These are phyloP conservation scores for Benitochromis conjunctus DNA, from an alignment of 2,113 vertebrate genomes.

Conservation along the genomic window DNA sequence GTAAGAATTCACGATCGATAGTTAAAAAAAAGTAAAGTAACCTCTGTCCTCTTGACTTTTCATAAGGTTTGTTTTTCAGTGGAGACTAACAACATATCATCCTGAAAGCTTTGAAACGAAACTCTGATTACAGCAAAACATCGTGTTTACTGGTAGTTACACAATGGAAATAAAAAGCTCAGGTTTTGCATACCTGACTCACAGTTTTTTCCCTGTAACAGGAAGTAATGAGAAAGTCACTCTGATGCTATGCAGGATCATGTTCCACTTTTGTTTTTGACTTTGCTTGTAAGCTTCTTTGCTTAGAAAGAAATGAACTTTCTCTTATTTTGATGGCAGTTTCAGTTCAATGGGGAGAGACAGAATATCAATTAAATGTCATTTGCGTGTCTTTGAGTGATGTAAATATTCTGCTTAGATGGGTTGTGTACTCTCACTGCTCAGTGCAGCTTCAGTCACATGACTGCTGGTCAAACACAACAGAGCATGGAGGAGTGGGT, in stretches of 20 bases:
- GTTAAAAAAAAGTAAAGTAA: not conserved
- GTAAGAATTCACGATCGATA: rapidly evolving
- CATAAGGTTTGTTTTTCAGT: not conserved
- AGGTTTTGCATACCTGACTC: not conserved
- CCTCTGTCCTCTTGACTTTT: not conserved
- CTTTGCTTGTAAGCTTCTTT: not conserved
- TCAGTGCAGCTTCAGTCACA: not conserved
- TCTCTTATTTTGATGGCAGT: not conserved
- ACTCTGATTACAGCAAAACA: not conserved
- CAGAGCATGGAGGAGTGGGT: not conserved
- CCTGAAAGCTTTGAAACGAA: not conserved
- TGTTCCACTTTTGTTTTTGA: not conserved
- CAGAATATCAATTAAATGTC: not conserved
- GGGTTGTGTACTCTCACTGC: not conserved
- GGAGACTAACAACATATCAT: not conserved
- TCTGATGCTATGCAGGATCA: not conserved
- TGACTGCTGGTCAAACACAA: not conserved
- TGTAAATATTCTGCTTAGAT: not conserved
- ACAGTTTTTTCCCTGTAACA: rapidly evolving
- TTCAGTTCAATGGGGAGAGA: not conserved
- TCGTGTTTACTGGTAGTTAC: not conserved
- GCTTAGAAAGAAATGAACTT: not conserved
- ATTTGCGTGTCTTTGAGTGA: not conserved
- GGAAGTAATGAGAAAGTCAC: not conserved
- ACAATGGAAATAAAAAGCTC: not conserved